Percentiles rank a stretch among this genome's conserved stretches.
Evolutionary conservation across 2,888 invertebrate genomes (phyloP).

Genomic region (Endomychus coccineus): DNA sequence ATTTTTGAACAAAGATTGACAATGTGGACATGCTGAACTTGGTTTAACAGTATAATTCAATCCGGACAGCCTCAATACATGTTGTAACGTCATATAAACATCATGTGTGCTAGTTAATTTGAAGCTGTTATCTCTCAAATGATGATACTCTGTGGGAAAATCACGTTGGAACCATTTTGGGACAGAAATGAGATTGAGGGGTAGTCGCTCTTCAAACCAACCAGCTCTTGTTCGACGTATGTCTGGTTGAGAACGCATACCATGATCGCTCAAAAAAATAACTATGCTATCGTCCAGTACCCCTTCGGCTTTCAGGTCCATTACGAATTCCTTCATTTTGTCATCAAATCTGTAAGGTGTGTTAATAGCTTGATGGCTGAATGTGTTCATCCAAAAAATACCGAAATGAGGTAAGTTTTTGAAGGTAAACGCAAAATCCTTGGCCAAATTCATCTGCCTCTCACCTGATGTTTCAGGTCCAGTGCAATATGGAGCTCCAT

Average conservation of each 20-base stretch:
- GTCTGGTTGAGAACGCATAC: slow-evolving; percentile 62
- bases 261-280: slow-evolving; percentile 73
- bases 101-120: slow-evolving; percentile 71
- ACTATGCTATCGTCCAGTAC: slow-evolving; percentile 60
- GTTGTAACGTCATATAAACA: slow-evolving; percentile 63
- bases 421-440: slow-evolving; percentile 59
- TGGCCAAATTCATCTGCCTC: slow-evolving; percentile 60
- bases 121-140: slow-evolving; percentile 55
- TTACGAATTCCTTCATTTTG: slow-evolving; percentile 53
- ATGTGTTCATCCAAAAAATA: slow-evolving; percentile 73
- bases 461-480: slow-evolving; percentile 59
- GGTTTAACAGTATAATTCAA: slow-evolving; percentile 28
- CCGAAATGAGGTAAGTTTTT: slow-evolving; percentile 61
- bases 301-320: slow-evolving; percentile 51
- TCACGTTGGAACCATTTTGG: slow-evolving; percentile 55
- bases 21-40: slow-evolving; percentile 56
- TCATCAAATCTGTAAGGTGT: slow-evolving; percentile 61
- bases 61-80: slow-evolving; percentile 52
- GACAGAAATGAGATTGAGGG: slow-evolving; percentile 62
- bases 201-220: slow-evolving; percentile 73
- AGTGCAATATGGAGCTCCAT: slow-evolving; percentile 44
- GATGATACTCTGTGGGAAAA: slow-evolving; percentile 50
- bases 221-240: slow-evolving; percentile 61
- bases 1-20: slow-evolving; percentile 56
- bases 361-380: slow-evolving; percentile 65